Conservation (phyloP, 2,888 invertebrate genomes). For the Lithophane semibrunnea region DNA sequence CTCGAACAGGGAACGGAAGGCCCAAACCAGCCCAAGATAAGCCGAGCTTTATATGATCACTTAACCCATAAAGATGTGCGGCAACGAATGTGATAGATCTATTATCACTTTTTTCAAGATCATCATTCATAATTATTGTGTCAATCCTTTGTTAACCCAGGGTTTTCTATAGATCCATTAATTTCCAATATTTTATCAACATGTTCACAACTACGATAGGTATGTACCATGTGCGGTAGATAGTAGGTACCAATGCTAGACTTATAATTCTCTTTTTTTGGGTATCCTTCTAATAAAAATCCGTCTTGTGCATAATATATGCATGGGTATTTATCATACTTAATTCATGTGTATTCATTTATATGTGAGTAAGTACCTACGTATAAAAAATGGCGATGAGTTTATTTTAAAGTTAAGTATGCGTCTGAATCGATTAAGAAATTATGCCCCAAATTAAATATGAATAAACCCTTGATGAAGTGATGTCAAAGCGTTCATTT, state of each 20-base stretch:
- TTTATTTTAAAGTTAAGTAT: slow-evolving; percentile 13
- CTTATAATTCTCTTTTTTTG: neutral
- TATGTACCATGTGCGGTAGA: neutral
- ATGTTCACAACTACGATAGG: neutral
- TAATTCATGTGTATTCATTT: neutral
- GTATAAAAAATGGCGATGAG: slow-evolving; percentile 4
- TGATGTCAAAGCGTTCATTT: slow-evolving; percentile 59
- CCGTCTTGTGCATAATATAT: slow-evolving; percentile 1
- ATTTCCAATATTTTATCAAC: slow-evolving; percentile 10
- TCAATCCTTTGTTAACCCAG: slow-evolving; percentile 31
- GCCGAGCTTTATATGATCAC: slow-evolving; percentile 17
- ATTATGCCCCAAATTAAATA: slow-evolving; percentile 44
- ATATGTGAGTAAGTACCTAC: neutral
- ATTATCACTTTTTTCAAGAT: slow-evolving; percentile 21
- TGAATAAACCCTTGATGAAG: slow-evolving; percentile 66
- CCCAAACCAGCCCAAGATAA: neutral
- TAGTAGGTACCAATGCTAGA: neutral
- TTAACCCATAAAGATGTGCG: slow-evolving; percentile 29
- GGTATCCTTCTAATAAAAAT: neutral
- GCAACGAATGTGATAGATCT: slow-evolving; percentile 22
- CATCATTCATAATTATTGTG: slow-evolving; percentile 23
- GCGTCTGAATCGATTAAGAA: slow-evolving; percentile 43
- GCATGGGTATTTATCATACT: neutral
- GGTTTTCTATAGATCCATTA: slow-evolving; percentile 28
- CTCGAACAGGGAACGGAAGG: slow-evolving; percentile 9